Evolutionary conservation across 2,113 vertebrate species (phyloP).

Genomic region (Xiphorhynchus elegans): DNA sequence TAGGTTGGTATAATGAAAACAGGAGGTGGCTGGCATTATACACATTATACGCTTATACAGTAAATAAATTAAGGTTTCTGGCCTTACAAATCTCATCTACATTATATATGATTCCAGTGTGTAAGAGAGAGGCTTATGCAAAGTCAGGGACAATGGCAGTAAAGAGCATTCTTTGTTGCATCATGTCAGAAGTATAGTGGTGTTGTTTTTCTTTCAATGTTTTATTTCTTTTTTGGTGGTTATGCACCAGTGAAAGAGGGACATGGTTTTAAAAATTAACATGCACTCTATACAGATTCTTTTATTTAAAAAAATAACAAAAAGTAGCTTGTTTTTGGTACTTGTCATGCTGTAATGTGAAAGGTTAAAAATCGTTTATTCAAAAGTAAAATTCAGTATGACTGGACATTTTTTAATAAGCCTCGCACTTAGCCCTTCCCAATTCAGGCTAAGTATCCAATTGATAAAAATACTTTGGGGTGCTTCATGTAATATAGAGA

Average conservation of each 20-base stretch:
- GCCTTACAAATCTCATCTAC: conserved; percentile 52
- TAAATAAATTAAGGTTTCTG: conserved; percentile 78
- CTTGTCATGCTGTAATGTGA: not conserved
- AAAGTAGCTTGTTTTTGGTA: not conserved
- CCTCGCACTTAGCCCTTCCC: not conserved
- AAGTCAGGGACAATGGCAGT: not conserved
- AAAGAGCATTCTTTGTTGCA: not conserved
- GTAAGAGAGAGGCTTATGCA: not conserved
- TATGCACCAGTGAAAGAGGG: not conserved
- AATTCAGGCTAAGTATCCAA: not conserved
- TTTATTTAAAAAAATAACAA: not conserved
- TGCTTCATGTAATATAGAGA: not conserved
- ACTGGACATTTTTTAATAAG: not conserved
- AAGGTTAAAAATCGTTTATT: not conserved
- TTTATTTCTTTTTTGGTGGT: not conserved
- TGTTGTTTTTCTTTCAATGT: not conserved
- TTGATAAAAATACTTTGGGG: not conserved
- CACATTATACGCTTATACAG: conserved; percentile 32
- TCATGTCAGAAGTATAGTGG: not conserved
- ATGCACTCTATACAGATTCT: not conserved
- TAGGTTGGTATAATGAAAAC: conserved; percentile 82
- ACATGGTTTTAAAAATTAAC: not conserved
- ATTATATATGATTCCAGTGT: conserved; percentile 51
- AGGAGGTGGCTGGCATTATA: conserved; percentile 76
- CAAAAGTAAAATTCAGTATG: not conserved